phyloP scores from a whole-genome alignment of 2,113 vertebrate species.

The Gasterosteus nipponicus region DNA sequence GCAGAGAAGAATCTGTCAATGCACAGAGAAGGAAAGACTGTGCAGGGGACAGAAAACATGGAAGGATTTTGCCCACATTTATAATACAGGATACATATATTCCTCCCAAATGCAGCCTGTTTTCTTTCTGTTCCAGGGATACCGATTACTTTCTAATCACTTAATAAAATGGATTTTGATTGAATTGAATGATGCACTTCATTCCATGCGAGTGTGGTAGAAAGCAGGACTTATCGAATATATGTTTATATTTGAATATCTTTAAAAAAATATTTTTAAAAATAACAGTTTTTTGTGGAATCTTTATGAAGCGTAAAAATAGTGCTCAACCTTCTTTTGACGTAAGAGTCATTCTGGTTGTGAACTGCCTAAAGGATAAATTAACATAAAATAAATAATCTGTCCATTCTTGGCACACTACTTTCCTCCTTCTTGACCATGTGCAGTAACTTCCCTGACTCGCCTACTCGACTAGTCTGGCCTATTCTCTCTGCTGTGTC shows the following conservation, averaged over 20 bases:
- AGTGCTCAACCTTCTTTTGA: no score
- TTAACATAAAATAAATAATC: no score
- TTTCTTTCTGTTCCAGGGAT: background rate
- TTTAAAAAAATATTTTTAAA: background rate
- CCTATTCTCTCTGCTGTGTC: no score
- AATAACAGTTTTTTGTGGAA: background rate
- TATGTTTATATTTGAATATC: background rate
- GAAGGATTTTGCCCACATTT: slow-evolving; percentile 15
- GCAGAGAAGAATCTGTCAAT: slow-evolving; percentile 44
- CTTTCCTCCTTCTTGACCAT: no score
- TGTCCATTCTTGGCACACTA: no score
- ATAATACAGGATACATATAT: background rate
- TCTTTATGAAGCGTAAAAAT: background rate
- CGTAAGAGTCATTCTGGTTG: no score
- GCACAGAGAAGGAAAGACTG: slow-evolving; percentile 26
- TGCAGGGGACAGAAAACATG: slow-evolving; percentile 16
- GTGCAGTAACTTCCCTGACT: no score
- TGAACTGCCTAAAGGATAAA: no score
- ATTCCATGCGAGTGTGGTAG: no score
- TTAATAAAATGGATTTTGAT: background rate
- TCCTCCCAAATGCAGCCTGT: background rate
- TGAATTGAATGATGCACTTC: background rate
- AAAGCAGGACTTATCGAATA: background rate
- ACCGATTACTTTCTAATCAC: background rate
- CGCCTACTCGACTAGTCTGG: no score